These are phyloP conservation scores for Henicopernis longicauda DNA, from an alignment of 2,113 vertebrate genomes.

Conservation along the genomic window DNA sequence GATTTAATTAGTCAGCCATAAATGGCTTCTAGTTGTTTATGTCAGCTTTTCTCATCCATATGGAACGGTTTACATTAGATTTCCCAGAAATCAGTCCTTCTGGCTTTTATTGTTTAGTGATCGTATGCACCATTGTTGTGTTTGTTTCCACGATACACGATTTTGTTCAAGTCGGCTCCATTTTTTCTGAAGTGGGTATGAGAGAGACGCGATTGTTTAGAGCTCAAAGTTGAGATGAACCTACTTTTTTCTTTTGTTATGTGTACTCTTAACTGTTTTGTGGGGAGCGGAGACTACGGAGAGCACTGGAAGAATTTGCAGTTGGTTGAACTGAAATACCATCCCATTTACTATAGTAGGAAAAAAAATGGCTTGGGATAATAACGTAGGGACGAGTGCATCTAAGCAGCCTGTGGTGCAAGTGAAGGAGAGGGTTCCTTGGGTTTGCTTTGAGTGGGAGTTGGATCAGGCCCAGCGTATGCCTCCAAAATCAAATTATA, in stretches of 20 bases:
- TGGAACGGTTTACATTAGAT: background rate
- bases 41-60: background rate
- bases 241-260: background rate
- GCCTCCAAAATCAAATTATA: background rate
- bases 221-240: background rate
- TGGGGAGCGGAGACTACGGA: background rate
- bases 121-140: background rate
- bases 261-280: background rate
- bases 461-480: background rate
- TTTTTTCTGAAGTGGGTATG: background rate
- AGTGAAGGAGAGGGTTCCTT: background rate
- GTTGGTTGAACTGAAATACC: background rate
- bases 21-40: background rate
- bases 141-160: background rate
- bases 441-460: background rate
- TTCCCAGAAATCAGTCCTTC: background rate
- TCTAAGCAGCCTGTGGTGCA: background rate
- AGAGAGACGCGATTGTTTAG: background rate
- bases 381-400: accelerated
- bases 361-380: background rate
- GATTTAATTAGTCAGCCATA: background rate
- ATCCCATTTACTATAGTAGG: background rate
- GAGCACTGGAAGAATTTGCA: too few relatives aligned
- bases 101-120: background rate
- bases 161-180: background rate